phyloP scores from a whole-genome alignment of 2,797 vertebrate genomes.

The Podarcis lilfordi region DNA sequence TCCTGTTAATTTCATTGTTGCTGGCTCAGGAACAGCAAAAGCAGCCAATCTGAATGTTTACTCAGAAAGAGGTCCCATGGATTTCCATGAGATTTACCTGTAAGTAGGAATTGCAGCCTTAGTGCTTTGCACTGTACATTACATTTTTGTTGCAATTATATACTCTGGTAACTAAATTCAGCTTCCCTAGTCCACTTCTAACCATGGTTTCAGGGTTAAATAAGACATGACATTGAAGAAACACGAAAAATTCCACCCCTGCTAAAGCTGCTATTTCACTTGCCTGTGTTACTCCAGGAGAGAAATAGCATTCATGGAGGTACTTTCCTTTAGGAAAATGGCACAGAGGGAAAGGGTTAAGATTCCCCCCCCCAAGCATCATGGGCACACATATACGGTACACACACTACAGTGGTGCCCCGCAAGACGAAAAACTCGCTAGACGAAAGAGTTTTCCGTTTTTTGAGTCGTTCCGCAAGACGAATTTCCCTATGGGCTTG shows the following conservation, averaged over 20 bases:
- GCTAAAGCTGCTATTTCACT: neutral
- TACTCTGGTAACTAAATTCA: neutral
- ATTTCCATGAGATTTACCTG: neutral
- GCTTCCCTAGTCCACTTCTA: neutral
- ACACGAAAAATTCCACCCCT: neutral
- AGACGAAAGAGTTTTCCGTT: too few species aligned
- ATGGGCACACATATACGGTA: neutral
- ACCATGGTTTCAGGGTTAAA: neutral
- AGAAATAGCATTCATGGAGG: neutral
- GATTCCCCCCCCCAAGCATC: neutral
- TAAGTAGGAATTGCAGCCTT: neutral
- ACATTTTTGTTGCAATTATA: neutral
- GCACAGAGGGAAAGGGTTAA: neutral
- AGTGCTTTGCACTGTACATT: neutral
- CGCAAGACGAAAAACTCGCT: too few species aligned
- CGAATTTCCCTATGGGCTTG: too few species aligned
- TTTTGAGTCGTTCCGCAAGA: too few species aligned
- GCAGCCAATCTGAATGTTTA: neutral
- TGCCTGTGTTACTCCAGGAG: neutral
- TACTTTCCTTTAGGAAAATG: neutral
- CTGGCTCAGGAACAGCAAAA: neutral
- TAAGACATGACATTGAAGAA: neutral
- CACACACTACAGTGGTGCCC: neutral
- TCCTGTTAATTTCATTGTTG: conserved; percentile 6
- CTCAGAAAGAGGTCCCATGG: neutral